Conservation (phyloP, 2,888 invertebrate species). For the Ectropis crepuscularia region DNA sequence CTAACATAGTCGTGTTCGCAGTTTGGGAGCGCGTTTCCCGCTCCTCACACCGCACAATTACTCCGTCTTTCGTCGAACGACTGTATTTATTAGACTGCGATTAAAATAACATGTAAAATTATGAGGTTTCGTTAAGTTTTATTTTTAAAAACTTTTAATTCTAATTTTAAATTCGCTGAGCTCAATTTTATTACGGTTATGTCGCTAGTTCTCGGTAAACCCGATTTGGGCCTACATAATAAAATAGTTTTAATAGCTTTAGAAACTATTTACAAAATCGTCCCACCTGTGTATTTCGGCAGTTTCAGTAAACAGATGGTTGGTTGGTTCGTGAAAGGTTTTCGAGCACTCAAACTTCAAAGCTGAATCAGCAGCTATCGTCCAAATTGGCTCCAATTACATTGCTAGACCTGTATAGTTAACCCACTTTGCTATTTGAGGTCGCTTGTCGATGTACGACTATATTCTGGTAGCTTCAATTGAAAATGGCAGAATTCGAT, state of each 20-base stretch:
- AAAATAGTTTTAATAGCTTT: constrained; percentile 25
- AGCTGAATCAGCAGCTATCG: constrained; percentile 8
- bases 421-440: constrained; percentile 33
- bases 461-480: constrained; percentile 4
- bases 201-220: neutral
- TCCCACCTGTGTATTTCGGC: constrained; percentile 22
- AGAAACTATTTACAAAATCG: constrained; percentile 18
- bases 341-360: constrained; percentile 19
- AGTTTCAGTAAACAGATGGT: constrained; percentile 11
- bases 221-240: constrained; percentile 15
- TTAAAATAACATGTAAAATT: too few species aligned
- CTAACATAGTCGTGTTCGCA: too few species aligned
- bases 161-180: neutral
- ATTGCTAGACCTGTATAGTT: constrained; percentile 29
- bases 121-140: too few species aligned
- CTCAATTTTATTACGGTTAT: constrained; percentile 17
- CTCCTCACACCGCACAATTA: too few species aligned
- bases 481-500: neutral
- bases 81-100: too few species aligned
- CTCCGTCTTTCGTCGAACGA: too few species aligned
- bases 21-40: too few species aligned
- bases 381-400: constrained; percentile 36
- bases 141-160: too few species aligned
- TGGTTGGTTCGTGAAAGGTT: constrained; percentile 17
- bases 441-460: constrained; percentile 21